A percentile compares a stretch with the other conserved stretches of the same genome.
These are phyloP conservation scores for Ranitomeya variabilis DNA, from an alignment of 2,113 vertebrate species.

Conservation along the genomic window DNA sequence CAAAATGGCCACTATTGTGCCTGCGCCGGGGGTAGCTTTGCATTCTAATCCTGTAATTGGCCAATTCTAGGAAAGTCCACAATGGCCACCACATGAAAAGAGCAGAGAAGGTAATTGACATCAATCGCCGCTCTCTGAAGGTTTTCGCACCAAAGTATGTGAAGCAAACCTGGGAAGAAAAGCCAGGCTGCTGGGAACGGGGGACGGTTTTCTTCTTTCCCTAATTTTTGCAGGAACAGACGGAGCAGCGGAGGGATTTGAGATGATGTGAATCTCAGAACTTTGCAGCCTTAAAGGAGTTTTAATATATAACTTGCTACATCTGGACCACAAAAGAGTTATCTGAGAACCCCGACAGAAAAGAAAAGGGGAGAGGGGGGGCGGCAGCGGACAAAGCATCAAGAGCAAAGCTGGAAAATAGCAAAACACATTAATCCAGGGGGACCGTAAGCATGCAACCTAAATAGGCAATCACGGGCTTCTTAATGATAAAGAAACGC, in stretches of 20 bases:
- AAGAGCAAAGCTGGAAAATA: constrained; percentile 71
- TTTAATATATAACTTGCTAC: constrained; percentile 53
- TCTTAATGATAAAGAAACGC: constrained; percentile 65
- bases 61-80: constrained; percentile 26
- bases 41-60: constrained; percentile 48
- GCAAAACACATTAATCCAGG: constrained; percentile 76
- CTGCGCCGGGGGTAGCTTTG: constrained; percentile 18
- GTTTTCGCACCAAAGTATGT: constrained; percentile 19
- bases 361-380: constrained; percentile 57
- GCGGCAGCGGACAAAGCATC: background rate
- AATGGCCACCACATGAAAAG: constrained; percentile 51
- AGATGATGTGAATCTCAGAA: background rate
- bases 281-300: constrained; percentile 15
- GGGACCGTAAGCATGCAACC: constrained; percentile 73
- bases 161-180: background rate
- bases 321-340: constrained; percentile 56
- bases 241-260: background rate
- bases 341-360: constrained; percentile 73
- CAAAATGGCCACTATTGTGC: constrained; percentile 14
- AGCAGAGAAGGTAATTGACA: constrained; percentile 48
- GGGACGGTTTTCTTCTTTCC: background rate
- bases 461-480: constrained; percentile 65
- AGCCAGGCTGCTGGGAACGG: background rate
- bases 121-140: constrained; percentile 45
- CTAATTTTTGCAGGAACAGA: background rate